Base-by-base conservation (phyloP, 2,888 invertebrate genomes). In the Ganaspis brasiliensis region DNA sequence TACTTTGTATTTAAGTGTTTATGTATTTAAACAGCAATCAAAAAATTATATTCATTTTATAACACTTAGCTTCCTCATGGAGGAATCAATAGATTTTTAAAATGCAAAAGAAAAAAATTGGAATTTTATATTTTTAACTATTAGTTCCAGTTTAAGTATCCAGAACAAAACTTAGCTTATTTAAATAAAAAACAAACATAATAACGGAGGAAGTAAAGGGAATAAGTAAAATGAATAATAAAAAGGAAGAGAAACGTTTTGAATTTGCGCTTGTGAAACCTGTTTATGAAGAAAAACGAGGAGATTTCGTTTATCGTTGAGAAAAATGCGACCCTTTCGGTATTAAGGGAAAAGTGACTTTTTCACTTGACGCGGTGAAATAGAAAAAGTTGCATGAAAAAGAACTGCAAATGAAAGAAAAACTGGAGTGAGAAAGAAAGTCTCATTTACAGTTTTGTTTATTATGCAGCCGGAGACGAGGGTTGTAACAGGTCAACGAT, bases 371-470 rank as follows among this genome's bases (percentile, higher is more conserved):
- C 74, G 77, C 49, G 56, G 1, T 24, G 49, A 63, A 74, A 75
- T 35, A 24, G 61, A 72, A 72, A 31, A 59, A 16, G 52, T 4
- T 31, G 56, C 10, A 72, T 37, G 55, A 75, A 56, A 57, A 55
- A 40, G 37, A 55, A 40, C 59, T 35, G 67, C 56, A 49, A 67
- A 59, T 19, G 21, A 21, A 8, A 40, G 61, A 40, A 75, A 49
- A 61, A 40, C 35, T 24, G 61, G 63, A 57, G 21, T 9, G 12
- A 52, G 57, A 37, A 61, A 12, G 72, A 76, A 80, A 77, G 82
- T 82, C 81, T 82, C 86, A 79, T 87, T 86, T 77, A 81, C 82
- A 82, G 82, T 85, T 85, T 84, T 85, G 87, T 86, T 86, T 86
- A 84, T 85, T 80, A 78, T 83, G 82, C 81, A 79, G 79, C 76